Evolutionary conservation across 2,797 vertebrate species (phyloP).

Genomic region (Hybognathus amarus): DNA sequence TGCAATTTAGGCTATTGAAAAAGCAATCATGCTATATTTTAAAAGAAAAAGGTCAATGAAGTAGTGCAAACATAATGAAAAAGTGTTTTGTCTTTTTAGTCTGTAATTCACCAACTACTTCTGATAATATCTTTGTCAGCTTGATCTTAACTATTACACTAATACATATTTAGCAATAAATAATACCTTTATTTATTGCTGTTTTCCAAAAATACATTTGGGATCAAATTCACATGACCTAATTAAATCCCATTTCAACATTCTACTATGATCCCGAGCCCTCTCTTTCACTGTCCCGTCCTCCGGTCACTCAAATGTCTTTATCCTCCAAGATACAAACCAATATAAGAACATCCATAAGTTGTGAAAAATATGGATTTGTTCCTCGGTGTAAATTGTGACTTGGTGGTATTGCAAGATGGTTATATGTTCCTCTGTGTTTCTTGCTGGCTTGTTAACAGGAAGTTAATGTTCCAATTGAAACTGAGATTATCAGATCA

Average conservation of each 20-base stretch:
- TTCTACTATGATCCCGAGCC: too few species aligned
- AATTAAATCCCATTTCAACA: neutral
- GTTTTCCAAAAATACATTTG: neutral
- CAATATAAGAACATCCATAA: neutral
- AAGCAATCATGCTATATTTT: neutral
- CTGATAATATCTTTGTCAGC: neutral
- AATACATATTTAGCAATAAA: neutral
- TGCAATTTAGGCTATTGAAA: neutral
- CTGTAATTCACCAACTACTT: neutral
- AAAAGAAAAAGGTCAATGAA: neutral
- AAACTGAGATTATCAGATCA: conserved; percentile 44
- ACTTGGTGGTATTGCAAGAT: neutral
- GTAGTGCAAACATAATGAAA: neutral
- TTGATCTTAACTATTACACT: neutral
- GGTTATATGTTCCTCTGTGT: conserved; percentile 28
- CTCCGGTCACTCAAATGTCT: neutral
- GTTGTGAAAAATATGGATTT: neutral
- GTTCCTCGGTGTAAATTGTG: neutral
- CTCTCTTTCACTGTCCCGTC: neutral
- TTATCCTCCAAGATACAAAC: neutral
- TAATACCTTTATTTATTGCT: neutral
- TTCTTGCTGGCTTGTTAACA: conserved; percentile 32
- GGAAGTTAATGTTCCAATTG: conserved; percentile 36
- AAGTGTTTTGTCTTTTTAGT: neutral
- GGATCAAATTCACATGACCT: neutral